Percentiles rank a stretch among this genome's conserved stretches.
Conservation (phyloP, 2,797 vertebrate genomes). For the Poecilia wingei region DNA sequence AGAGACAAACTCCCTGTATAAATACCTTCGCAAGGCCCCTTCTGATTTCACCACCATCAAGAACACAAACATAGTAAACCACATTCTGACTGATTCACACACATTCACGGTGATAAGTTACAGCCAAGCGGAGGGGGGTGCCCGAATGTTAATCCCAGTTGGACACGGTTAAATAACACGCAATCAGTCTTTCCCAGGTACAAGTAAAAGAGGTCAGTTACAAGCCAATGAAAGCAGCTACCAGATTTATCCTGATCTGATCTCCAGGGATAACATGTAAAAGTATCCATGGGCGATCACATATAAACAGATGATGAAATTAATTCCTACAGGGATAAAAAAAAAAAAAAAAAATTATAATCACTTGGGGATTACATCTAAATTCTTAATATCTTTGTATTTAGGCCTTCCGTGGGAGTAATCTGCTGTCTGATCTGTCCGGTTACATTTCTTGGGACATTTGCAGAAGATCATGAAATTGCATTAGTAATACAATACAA, state of each 20-base stretch:
- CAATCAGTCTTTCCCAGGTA: constrained; percentile 65
- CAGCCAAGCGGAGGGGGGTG: constrained; percentile 11
- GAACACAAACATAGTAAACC: background rate
- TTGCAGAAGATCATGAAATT: constrained; percentile 87
- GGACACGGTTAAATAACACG: constrained; percentile 57
- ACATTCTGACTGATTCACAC: background rate
- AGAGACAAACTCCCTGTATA: background rate
- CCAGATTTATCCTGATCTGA: constrained; percentile 66
- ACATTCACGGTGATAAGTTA: constrained; percentile 24
- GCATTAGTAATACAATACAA: constrained; percentile 84
- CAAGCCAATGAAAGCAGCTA: constrained; percentile 57
- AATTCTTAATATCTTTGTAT: constrained; percentile 90
- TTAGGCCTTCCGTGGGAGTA: constrained; percentile 81
- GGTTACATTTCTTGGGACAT: constrained; percentile 74
- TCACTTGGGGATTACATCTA: constrained; percentile 84
- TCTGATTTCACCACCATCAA: background rate
- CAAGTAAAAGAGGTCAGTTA: constrained; percentile 41
- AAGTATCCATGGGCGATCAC: constrained; percentile 65
- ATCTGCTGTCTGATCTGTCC: constrained; percentile 83
- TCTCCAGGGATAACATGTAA: constrained; percentile 71
- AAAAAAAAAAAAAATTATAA: constrained; percentile 87
- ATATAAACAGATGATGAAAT: constrained; percentile 84
- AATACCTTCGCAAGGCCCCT: background rate
- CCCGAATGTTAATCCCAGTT: constrained; percentile 48
- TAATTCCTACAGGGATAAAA: constrained; percentile 83